Evolutionary conservation across 2,113 vertebrate genomes (phyloP).

Genomic region (Fulmarus glacialis): DNA sequence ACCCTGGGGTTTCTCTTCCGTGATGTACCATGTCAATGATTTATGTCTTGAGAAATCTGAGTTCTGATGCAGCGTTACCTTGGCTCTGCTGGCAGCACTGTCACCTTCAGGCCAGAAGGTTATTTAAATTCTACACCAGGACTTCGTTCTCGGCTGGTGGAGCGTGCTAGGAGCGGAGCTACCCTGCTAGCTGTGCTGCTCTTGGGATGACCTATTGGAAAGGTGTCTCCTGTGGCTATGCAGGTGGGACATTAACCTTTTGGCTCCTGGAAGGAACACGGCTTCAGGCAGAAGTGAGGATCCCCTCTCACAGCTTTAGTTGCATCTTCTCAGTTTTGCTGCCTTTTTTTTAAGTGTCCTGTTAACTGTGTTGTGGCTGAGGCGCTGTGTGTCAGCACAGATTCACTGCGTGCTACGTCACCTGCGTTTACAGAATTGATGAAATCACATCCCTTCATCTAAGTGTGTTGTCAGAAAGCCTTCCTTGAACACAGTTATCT

Average conservation of each 20-base stretch:
- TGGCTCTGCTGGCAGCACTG: background rate
- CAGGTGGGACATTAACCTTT: background rate
- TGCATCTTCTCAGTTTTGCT: background rate
- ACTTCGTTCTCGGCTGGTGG: background rate
- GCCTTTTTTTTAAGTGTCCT: background rate
- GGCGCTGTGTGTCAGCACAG: fast-evolving
- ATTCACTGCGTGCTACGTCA: fast-evolving
- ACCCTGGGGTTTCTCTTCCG: fast-evolving
- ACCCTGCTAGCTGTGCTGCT: background rate
- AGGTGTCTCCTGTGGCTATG: background rate
- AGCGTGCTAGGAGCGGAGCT: background rate
- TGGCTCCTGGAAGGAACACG: background rate
- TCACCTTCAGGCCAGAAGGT: background rate
- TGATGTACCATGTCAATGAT: fast-evolving
- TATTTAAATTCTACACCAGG: background rate
- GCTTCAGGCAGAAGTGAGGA: background rate
- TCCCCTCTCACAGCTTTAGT: background rate
- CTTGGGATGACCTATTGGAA: fast-evolving
- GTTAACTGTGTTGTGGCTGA: background rate
- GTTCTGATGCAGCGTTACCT: background rate
- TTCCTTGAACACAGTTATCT: background rate
- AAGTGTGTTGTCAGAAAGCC: too few relatives aligned
- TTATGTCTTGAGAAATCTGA: background rate
- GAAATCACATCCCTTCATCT: background rate
- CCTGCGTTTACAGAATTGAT: background rate